phyloP scores from a whole-genome alignment of 2,113 vertebrate species.

The Gallinago jamesoni region DNA sequence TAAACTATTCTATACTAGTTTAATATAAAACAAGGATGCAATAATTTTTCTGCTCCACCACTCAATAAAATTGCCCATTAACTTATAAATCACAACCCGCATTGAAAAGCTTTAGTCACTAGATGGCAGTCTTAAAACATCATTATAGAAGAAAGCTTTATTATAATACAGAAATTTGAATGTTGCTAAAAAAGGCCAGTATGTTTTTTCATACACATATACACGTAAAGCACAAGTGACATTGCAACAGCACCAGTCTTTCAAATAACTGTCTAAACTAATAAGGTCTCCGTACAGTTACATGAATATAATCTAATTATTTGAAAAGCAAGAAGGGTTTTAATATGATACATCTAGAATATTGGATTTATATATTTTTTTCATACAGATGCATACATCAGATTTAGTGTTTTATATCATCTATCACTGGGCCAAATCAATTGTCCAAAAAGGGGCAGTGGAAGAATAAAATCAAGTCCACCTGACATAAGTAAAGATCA shows the following conservation, averaged over 20 bases:
- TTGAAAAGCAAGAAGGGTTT: not conserved
- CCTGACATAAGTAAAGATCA: not conserved
- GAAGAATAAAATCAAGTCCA: not conserved
- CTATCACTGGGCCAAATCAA: not conserved
- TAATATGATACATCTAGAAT: not conserved
- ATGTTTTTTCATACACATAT: not conserved
- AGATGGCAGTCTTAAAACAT: slow-evolving; percentile 70
- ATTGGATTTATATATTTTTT: not conserved
- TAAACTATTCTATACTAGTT: not conserved
- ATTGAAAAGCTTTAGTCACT: slow-evolving; percentile 31
- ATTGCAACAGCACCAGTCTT: not conserved
- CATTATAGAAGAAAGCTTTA: not conserved
- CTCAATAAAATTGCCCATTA: not conserved
- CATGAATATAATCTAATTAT: not conserved
- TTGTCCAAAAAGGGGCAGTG: not conserved
- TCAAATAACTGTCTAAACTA: not conserved
- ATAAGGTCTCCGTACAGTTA: not conserved
- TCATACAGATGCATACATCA: not conserved
- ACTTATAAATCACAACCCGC: not conserved
- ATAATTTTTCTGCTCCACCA: not conserved
- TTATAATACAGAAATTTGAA: not conserved
- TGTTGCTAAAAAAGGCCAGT: not conserved
- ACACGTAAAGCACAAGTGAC: not conserved
- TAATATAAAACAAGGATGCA: not conserved
- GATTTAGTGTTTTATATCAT: not conserved